phyloP scores from a whole-genome alignment of 1,140 invertebrate species.

The Aplysia californica region DNA sequence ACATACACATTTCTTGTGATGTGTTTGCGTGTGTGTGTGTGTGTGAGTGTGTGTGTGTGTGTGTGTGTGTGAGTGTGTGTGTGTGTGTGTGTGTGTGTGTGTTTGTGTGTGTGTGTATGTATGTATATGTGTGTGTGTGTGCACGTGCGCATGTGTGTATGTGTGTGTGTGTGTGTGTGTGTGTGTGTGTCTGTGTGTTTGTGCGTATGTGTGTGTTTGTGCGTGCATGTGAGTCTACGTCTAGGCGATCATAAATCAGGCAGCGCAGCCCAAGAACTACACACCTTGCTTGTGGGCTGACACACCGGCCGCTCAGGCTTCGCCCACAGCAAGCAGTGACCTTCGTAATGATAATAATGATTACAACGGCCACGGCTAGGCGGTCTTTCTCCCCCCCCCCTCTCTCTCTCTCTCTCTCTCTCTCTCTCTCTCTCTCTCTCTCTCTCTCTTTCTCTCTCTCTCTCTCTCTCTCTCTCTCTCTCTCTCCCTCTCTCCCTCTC shows the following conservation, averaged over 20 bases:
- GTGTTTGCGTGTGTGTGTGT: slow-evolving; percentile 3
- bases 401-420: background rate
- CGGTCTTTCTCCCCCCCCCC: background rate
- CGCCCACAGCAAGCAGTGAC: background rate
- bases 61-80: background rate
- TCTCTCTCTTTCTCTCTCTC: background rate
- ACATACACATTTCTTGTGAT: background rate
- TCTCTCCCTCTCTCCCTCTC: background rate
- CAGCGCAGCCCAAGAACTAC: no score
- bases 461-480: background rate
- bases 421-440: background rate
- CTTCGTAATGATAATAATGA: background rate
- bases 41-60: slow-evolving; percentile 4
- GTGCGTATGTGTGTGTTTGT: no score
- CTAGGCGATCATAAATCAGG: no score
- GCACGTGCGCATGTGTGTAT: no score
- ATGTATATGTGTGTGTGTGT: background rate
- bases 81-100: background rate
- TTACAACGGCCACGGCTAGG: no score
- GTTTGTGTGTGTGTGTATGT: background rate
- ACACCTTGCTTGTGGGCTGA: no score
- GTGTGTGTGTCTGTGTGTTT: background rate
- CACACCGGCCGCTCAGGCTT: background rate
- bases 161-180: no score
- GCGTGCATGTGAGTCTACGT: no score